phyloP scores from a whole-genome alignment of 2,888 invertebrate species.

The Hemaris fuciformis region DNA sequence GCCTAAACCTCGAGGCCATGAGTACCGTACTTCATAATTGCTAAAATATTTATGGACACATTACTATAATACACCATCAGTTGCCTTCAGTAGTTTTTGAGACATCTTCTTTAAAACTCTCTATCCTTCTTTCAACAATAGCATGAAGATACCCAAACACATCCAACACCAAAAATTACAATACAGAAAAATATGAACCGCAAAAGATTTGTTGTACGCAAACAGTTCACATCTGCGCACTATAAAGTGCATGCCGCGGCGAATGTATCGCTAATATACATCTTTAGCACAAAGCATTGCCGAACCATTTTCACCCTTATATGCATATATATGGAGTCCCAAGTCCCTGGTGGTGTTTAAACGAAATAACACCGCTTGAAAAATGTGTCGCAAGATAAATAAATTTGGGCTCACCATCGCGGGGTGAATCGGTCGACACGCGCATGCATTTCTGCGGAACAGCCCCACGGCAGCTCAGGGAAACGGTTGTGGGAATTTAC shows the following conservation, averaged over 20 bases:
- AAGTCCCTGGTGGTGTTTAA: conserved; percentile 26
- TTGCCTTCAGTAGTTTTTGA: too few relatives aligned
- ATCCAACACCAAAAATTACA: conserved; percentile 27
- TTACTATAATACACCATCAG: too few relatives aligned
- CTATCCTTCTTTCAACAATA: neutral
- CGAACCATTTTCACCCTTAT: conserved; percentile 32
- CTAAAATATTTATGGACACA: neutral
- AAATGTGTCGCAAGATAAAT: conserved; percentile 47
- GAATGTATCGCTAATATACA: conserved; percentile 67
- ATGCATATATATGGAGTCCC: conserved; percentile 25
- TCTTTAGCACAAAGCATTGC: conserved; percentile 19
- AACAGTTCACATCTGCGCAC: conserved; percentile 30
- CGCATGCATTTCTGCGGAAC: conserved; percentile 23
- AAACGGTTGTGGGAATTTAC: conserved; percentile 5
- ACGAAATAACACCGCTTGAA: conserved; percentile 47
- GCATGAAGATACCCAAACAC: conserved; percentile 11
- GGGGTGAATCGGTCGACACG: conserved; percentile 48
- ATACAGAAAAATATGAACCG: conserved; percentile 53
- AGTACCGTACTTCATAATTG: neutral
- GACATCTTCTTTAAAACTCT: neutral
- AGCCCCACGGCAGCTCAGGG: neutral
- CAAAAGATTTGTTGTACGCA: conserved; percentile 51
- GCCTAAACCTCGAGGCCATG: too few relatives aligned
- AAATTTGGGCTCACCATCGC: conserved; percentile 52
- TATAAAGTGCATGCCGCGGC: conserved; percentile 53